Percentiles rank a stretch among this genome's conserved stretches.
Evolutionary conservation across 2,113 vertebrate genomes (phyloP).

Genomic region (Salvelinus namaycush): DNA sequence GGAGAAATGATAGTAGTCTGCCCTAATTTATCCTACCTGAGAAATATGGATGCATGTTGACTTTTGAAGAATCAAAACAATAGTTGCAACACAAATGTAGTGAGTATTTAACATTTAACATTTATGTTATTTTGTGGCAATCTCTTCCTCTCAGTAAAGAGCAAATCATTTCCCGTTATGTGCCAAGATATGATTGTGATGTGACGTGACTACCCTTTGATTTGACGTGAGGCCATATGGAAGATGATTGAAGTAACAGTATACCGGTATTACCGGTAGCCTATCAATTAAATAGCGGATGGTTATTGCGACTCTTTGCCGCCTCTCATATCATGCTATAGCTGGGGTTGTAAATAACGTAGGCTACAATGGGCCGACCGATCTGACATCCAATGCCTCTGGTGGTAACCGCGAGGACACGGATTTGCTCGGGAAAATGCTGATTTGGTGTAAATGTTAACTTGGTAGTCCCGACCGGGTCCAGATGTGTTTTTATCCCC

Average conservation of each 20-base stretch:
- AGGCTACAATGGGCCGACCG: too few species aligned
- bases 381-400: too few species aligned
- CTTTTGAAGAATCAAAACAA: neutral
- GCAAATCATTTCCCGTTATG: conserved; percentile 57
- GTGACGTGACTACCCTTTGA: neutral
- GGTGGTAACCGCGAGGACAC: too few species aligned
- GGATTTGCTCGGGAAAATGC: too few species aligned
- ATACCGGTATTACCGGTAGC: neutral
- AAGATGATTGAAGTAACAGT: neutral
- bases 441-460: neutral
- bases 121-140: neutral
- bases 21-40: neutral
- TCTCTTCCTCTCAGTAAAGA: neutral
- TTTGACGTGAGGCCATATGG: too few species aligned
- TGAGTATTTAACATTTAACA: neutral
- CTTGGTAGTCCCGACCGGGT: neutral
- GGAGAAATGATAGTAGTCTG: too few species aligned
- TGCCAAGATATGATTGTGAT: conserved; percentile 11
- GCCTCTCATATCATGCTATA: neutral
- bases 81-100: neutral
- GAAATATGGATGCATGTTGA: neutral
- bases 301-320: neutral
- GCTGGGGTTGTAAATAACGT: too few species aligned
- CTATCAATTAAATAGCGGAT: neutral
- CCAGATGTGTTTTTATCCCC: neutral